Conservation (phyloP, 2,888 invertebrate genomes). For the Plutella xylostella region DNA sequence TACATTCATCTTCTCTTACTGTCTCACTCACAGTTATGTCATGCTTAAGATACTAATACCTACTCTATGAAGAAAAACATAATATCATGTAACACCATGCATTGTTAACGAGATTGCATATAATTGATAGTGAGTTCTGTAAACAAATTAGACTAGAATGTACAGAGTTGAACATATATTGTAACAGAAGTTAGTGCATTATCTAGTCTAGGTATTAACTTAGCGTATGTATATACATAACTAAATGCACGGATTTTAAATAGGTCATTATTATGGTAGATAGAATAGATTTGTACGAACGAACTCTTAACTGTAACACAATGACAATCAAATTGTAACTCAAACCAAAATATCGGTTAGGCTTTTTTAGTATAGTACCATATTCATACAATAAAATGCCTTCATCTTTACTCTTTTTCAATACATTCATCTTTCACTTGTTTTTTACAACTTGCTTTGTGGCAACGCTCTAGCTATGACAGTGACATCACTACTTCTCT, state of each 20-base stretch:
- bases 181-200: conserved; percentile 35
- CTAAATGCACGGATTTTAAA: conserved; percentile 35
- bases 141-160: conserved; percentile 13
- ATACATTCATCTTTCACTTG: conserved; percentile 39
- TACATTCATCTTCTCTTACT: conserved; percentile 26
- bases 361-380: too few species aligned
- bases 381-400: neutral
- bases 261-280: neutral
- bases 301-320: too few species aligned
- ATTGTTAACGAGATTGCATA: conserved; percentile 12
- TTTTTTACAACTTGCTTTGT: conserved; percentile 63
- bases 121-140: conserved; percentile 3
- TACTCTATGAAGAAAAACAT: too few species aligned
- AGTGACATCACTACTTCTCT: conserved; percentile 31
- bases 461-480: conserved; percentile 59
- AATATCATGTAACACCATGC: neutral
- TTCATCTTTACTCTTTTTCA: conserved; percentile 28
- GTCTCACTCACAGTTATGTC: conserved; percentile 16
- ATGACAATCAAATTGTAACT: too few species aligned
- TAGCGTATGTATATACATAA: conserved; percentile 22
- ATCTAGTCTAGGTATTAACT: conserved; percentile 30
- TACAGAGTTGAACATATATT: conserved; percentile 10
- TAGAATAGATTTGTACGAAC: too few species aligned
- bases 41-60: conserved; percentile 9
- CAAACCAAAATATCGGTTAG: too few species aligned